phyloP scores from a whole-genome alignment of 2,888 invertebrate species.

The Drosophila mulleri region DNA sequence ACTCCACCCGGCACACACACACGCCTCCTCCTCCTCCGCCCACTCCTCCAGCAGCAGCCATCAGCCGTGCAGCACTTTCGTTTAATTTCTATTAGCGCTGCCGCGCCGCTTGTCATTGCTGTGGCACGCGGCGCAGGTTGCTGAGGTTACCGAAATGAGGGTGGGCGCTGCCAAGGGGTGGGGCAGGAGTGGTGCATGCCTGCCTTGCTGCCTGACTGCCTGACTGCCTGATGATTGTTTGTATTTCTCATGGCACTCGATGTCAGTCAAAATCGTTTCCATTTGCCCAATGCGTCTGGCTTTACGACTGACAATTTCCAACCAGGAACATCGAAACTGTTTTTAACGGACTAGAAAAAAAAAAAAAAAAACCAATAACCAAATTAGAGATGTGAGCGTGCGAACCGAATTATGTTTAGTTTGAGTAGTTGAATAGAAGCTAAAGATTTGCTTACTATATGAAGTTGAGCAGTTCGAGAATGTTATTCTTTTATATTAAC shows the following conservation, averaged over 20 bases:
- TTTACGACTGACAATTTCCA: slow-evolving; percentile 24
- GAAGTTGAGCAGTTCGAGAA: too few species aligned
- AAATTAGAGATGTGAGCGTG: slow-evolving; percentile 10
- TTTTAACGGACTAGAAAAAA: slow-evolving; percentile 11
- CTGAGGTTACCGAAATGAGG: slow-evolving; percentile 63
- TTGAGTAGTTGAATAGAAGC: too few species aligned
- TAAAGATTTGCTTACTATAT: too few species aligned
- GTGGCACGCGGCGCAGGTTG: slow-evolving; percentile 77
- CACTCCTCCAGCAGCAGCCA: background rate
- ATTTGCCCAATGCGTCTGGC: slow-evolving; percentile 31
- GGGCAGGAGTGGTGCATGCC: slow-evolving; percentile 4
- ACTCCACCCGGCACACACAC: background rate
- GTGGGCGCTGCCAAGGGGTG: slow-evolving; percentile 2
- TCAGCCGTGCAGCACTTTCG: slow-evolving; percentile 65
- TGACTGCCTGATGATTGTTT: slow-evolving; percentile 63
- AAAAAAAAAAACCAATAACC: background rate
- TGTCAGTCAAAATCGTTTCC: slow-evolving; percentile 73
- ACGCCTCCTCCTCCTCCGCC: background rate
- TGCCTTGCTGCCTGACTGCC: slow-evolving; percentile 13
- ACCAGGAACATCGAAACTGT: slow-evolving; percentile 11
- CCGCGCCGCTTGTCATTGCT: slow-evolving; percentile 64
- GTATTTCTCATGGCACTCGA: slow-evolving; percentile 79
- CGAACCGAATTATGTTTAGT: background rate
- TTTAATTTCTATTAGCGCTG: slow-evolving; percentile 80
- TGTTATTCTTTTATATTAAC: too few species aligned